Conservation (phyloP, 2,888 invertebrate genomes). For the Harpagoxenus sublaevis region DNA sequence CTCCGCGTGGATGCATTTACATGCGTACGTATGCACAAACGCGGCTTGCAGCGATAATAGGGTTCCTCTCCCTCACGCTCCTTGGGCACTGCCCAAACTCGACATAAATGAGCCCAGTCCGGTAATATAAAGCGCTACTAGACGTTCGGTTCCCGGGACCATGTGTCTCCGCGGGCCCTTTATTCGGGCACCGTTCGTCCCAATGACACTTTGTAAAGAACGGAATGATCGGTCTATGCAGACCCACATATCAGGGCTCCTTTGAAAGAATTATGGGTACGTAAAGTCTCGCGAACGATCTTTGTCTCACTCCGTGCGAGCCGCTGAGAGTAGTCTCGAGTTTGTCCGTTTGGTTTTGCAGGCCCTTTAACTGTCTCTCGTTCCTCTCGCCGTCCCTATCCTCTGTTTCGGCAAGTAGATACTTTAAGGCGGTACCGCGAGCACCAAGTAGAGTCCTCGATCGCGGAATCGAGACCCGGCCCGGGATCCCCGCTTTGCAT, state of each 20-base stretch:
- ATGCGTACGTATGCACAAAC: neutral
- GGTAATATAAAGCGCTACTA: conserved; percentile 58
- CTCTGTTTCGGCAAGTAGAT: conserved; percentile 76
- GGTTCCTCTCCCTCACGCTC: neutral
- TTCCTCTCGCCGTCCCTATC: conserved; percentile 10
- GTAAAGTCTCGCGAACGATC: conserved; percentile 64
- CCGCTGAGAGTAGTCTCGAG: conserved; percentile 44
- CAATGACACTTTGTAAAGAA: conserved; percentile 72
- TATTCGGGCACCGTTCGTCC: conserved; percentile 57
- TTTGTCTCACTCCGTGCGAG: conserved; percentile 71
- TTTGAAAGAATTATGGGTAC: conserved; percentile 75
- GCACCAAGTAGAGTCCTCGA: conserved; percentile 70
- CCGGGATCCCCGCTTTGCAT: conserved; percentile 82
- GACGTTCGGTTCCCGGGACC: neutral
- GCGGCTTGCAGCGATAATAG: neutral
- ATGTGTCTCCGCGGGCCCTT: conserved; percentile 48
- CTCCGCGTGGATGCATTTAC: conserved; percentile 8
- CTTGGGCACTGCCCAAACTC: conserved; percentile 1
- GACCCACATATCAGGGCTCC: conserved; percentile 49
- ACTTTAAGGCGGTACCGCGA: conserved; percentile 81
- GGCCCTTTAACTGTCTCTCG: conserved; percentile 39
- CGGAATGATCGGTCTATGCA: conserved; percentile 69
- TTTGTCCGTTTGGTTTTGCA: conserved; percentile 64
- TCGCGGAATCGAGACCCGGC: conserved; percentile 64
- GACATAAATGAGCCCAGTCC: conserved; percentile 50